Evolutionary conservation across 2,888 invertebrate species (phyloP).

Genomic region (Leptothorax acervorum): DNA sequence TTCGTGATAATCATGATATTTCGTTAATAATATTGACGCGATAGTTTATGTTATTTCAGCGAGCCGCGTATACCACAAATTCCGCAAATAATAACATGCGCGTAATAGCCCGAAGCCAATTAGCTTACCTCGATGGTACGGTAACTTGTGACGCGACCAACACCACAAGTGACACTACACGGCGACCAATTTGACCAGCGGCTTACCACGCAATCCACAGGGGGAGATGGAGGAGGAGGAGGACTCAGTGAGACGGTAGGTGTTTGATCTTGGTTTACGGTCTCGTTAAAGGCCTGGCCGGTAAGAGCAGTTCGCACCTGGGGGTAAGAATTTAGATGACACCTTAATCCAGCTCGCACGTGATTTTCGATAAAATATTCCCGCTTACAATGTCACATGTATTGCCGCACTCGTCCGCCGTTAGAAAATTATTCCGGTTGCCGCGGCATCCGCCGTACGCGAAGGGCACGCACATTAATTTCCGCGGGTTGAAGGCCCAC

Average conservation of each 20-base stretch:
- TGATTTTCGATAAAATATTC: neutral
- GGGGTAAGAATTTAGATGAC: slow-evolving; percentile 3
- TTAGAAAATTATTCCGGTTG: slow-evolving; percentile 96
- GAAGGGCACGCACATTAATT: slow-evolving; percentile 94
- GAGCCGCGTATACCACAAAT: neutral
- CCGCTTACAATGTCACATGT: slow-evolving; percentile 89
- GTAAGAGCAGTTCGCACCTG: slow-evolving; percentile 76
- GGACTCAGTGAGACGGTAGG: slow-evolving; percentile 38
- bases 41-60: neutral
- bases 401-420: slow-evolving; percentile 91
- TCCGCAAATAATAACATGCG: neutral
- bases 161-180: slow-evolving; percentile 93
- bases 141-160: slow-evolving; percentile 89
- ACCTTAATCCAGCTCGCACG: neutral
- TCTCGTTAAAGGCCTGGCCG: slow-evolving; percentile 68
- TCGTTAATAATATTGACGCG: neutral
- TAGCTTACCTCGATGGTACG: slow-evolving; percentile 88
- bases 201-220: slow-evolving; percentile 90
- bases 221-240: slow-evolving; percentile 74
- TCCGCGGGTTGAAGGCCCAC: slow-evolving; percentile 93
- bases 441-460: slow-evolving; percentile 96
- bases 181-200: slow-evolving; percentile 94
- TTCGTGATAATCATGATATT: neutral
- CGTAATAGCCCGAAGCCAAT: neutral
- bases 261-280: slow-evolving; percentile 10